Base-by-base conservation (phyloP, 2,797 vertebrate genomes). In the Myripristis jacobus region DNA sequence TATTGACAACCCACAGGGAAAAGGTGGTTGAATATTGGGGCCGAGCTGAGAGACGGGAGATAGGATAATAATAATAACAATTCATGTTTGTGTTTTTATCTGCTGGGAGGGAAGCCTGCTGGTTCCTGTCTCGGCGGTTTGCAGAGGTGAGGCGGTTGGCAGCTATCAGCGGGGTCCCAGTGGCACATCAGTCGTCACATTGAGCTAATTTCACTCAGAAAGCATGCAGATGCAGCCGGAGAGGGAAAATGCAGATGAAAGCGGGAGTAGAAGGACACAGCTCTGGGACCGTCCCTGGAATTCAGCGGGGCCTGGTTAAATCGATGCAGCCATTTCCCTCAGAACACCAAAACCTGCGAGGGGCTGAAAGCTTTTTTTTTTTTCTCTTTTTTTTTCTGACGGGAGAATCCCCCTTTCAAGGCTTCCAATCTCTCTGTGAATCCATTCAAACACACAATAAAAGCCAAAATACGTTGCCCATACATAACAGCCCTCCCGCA, bases 1-100 rank as follows among this genome's bases (percentile, higher is more conserved):
- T 75, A 81, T 83, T 84, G 87, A 88, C 85, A 83, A 73, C 75
- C 77, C 75, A 75, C 19, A 46, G 70, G 75, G 77, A 73, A 65
- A 61, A 46, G 73, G 65, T 77, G 83, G 81, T 59, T 65, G 84
- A 67, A 73, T 84, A 68, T 72, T 80, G 36, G 38, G 62, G 73
- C 63, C 55, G 62, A 80, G 66, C 77, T 79, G 63, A 85, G 79
- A 82, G 80, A 83, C 63, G 22, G 51, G 61, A 82, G 71, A 82
- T 79, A 50, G 75, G 70, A 86, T 73, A 87, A 86, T 85, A 87
- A 90, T 83, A 87, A 89, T 75, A 90, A 86, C 74, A 86, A 86
- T 86, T 89, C 75, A 79, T 82, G 80, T 84, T 86, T 88, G 61
- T 81, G 80, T 89, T 84, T 87, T 89, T 89, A 89, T 93, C 87